These are phyloP conservation scores for Misgurnus mizolepis DNA, from an alignment of 2,113 vertebrate genomes.

Conservation along the genomic window DNA sequence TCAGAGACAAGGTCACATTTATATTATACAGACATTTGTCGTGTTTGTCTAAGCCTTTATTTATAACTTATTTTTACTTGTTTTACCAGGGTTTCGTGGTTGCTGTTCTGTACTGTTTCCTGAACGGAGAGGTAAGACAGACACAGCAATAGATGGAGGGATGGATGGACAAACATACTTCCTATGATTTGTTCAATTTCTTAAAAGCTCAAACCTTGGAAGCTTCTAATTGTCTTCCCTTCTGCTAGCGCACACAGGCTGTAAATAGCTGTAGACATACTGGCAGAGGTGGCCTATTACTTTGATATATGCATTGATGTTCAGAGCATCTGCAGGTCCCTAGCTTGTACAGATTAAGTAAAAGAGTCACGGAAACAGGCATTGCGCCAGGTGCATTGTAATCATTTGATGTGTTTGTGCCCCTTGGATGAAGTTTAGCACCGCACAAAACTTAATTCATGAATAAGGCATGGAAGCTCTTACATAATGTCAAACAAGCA, in stretches of 20 bases:
- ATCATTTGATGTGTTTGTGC: constrained; percentile 8
- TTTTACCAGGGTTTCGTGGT: constrained; percentile 90
- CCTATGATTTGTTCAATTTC: neutral
- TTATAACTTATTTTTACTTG: constrained; percentile 27
- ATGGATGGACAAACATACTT: neutral
- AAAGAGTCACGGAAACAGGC: constrained; percentile 8
- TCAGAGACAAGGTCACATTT: too few species aligned
- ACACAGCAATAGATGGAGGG: neutral
- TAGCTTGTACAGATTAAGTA: constrained; percentile 13
- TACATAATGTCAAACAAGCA: neutral
- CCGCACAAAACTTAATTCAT: neutral
- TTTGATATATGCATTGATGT: constrained; percentile 15
- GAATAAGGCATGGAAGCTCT: neutral
- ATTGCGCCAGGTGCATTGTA: neutral
- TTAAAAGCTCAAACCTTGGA: neutral
- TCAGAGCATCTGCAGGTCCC: neutral
- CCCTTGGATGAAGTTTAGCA: neutral
- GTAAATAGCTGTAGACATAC: neutral
- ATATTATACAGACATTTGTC: neutral
- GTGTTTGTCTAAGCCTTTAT: neutral
- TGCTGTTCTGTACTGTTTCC: constrained; percentile 95
- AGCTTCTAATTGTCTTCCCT: constrained; percentile 13
- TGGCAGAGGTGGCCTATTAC: constrained; percentile 14
- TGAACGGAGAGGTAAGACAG: constrained; percentile 91
- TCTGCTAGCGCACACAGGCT: constrained; percentile 5